These are phyloP conservation scores for Psylliodes chrysocephalus DNA, from an alignment of 2,888 invertebrate genomes.

Conservation along the genomic window DNA sequence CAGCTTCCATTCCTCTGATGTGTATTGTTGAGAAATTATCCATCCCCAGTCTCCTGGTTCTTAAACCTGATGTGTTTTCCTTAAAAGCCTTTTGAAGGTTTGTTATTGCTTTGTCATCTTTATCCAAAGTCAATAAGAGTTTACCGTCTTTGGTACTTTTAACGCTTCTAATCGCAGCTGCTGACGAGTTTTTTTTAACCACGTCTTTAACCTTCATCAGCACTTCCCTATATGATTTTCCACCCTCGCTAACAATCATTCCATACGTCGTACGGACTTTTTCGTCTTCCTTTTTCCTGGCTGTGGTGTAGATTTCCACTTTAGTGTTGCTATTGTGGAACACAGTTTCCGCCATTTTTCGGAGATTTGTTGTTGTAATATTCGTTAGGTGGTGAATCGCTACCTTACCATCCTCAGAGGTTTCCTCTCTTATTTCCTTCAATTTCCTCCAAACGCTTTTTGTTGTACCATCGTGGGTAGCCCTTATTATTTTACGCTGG, in stretches of 20 bases:
- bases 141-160: neutral
- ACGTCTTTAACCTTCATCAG: neutral
- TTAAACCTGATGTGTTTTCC: neutral
- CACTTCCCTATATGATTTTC: neutral
- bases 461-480: too few species aligned
- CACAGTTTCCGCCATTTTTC: neutral
- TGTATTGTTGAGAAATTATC: neutral
- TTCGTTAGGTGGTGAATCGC: neutral
- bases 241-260: neutral
- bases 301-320: neutral
- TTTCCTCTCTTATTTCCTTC: neutral
- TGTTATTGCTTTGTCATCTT: neutral
- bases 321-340: neutral
- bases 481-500: too few species aligned
- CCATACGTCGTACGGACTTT: neutral
- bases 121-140: neutral
- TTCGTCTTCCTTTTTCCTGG: neutral
- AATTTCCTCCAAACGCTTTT: neutral
- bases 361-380: neutral
- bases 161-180: neutral
- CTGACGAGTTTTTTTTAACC: neutral
- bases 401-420: neutral
- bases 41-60: neutral
- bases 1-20: too few species aligned
- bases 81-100: neutral